Conservation (phyloP, 2,888 invertebrate species). For the Eupithecia dodoneata region DNA sequence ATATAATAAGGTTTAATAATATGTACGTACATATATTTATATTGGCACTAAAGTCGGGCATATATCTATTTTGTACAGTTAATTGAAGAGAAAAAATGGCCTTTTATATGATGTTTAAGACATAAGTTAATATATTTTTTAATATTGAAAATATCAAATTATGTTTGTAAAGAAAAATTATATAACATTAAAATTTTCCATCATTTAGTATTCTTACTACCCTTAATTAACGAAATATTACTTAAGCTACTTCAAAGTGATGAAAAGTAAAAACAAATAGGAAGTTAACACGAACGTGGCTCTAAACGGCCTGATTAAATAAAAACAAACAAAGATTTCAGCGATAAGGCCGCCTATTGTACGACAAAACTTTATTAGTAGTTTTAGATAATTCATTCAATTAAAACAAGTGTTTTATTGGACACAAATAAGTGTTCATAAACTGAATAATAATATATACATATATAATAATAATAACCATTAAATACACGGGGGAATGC, state of each 20-base stretch:
- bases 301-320: not conserved
- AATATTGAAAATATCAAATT: no score
- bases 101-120: no score
- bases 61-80: not conserved
- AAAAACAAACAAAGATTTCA: not conserved
- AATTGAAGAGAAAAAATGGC: no score
- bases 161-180: no score
- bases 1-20: not conserved
- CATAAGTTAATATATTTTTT: no score
- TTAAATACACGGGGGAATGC: not conserved
- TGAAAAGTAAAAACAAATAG: slow-evolving; percentile 7
- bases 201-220: no score
- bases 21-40: not conserved
- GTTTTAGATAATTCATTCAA: not conserved
- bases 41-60: not conserved
- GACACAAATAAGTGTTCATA: not conserved
- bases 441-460: no score
- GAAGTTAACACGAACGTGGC: slow-evolving; percentile 2
- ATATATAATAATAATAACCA: no score
- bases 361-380: not conserved
- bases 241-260: not conserved
- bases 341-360: not conserved
- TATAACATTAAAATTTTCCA: no score
- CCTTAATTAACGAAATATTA: not conserved
- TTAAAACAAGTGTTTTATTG: not conserved